phyloP scores from a whole-genome alignment of 2,888 invertebrate species.

The Drosophila anomalata region DNA sequence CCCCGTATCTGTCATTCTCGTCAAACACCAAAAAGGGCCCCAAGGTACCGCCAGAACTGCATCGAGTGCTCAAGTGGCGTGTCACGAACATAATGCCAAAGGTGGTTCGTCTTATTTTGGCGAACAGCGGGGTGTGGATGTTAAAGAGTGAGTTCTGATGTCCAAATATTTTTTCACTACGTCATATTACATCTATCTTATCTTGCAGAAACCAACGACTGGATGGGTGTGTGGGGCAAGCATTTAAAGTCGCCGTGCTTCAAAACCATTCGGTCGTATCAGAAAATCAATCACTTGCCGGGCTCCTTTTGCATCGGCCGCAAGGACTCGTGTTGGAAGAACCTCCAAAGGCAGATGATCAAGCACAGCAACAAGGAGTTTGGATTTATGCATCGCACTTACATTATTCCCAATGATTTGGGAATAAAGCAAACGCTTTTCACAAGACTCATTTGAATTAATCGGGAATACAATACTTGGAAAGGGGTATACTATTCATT shows the following conservation, averaged over 20 bases:
- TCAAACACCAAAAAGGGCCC: slow-evolving; percentile 87
- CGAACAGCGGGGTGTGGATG: slow-evolving; percentile 93
- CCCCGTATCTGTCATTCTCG: slow-evolving; percentile 91
- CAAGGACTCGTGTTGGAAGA: slow-evolving; percentile 97
- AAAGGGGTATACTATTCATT: slow-evolving; percentile 14
- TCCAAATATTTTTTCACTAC: background rate
- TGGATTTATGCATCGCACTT: slow-evolving; percentile 96
- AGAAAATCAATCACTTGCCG: slow-evolving; percentile 99
- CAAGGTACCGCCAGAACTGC: slow-evolving; percentile 88
- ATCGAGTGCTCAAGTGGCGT: slow-evolving; percentile 95
- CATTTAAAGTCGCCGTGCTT: slow-evolving; percentile 97
- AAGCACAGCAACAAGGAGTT: slow-evolving; percentile 88
- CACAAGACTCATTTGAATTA: slow-evolving; percentile 25
- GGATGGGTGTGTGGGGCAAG: slow-evolving; percentile 99
- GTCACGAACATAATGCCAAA: slow-evolving; percentile 96
- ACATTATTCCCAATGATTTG: slow-evolving; percentile 94
- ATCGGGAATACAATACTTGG: background rate
- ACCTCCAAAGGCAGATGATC: slow-evolving; percentile 86
- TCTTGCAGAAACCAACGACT: slow-evolving; percentile 90
- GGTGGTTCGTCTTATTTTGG: slow-evolving; percentile 93
- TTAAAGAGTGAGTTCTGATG: slow-evolving; percentile 89
- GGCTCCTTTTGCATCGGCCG: slow-evolving; percentile 98
- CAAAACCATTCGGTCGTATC: slow-evolving; percentile 92
- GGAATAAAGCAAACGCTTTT: slow-evolving; percentile 80
- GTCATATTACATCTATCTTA: background rate